A percentile compares a stretch with the other conserved stretches of the same genome.
Evolutionary conservation across 2,113 vertebrate species (phyloP).

Genomic region (Calonectris borealis): DNA sequence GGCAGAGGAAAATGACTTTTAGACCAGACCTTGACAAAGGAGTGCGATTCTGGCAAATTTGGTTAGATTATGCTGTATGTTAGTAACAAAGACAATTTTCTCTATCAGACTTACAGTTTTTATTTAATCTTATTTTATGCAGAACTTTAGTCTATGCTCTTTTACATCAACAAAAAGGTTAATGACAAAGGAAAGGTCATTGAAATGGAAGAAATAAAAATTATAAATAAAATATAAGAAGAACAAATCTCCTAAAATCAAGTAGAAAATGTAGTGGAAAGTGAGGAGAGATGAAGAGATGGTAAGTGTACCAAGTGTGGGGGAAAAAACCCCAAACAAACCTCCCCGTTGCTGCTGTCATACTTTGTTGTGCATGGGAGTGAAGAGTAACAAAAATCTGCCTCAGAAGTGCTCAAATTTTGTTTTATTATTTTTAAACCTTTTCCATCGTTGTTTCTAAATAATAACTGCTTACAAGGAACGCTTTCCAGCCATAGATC

Average conservation of each 20-base stretch:
- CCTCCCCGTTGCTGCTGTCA: not conserved
- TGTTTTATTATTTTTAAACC: not conserved
- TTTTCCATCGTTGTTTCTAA: not conserved
- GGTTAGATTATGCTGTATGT: not conserved
- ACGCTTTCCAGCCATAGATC: not conserved
- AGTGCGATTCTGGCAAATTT: not conserved
- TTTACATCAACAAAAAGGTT: not conserved
- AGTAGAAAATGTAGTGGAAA: not conserved
- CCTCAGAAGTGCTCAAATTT: not conserved
- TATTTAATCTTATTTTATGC: not conserved
- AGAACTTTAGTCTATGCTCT: not conserved
- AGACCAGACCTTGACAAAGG: not conserved
- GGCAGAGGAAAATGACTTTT: not conserved
- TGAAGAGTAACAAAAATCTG: not conserved
- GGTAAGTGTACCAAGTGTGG: not conserved
- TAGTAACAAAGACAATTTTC: not conserved
- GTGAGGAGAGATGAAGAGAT: not conserved
- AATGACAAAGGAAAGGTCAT: not conserved
- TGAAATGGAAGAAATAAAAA: not conserved
- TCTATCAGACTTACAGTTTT: not conserved
- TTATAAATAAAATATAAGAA: not conserved
- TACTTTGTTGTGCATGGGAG: not conserved
- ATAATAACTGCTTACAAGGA: not conserved
- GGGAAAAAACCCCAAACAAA: accelerated
- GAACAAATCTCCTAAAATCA: not conserved